phyloP scores from a whole-genome alignment of 2,113 vertebrate genomes.

The Struthio camelus region DNA sequence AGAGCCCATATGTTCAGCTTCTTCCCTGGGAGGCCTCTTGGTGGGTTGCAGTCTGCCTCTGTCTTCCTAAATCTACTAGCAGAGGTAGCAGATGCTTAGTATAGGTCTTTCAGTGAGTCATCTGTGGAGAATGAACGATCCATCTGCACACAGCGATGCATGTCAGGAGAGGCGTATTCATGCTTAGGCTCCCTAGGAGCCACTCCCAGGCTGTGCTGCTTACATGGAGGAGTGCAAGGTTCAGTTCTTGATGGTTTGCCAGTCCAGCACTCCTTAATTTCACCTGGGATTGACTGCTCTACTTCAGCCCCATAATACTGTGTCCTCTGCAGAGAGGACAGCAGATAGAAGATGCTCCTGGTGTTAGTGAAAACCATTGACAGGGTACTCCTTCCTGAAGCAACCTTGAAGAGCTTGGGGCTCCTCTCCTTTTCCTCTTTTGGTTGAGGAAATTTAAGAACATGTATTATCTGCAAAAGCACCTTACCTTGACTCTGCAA shows the following conservation, averaged over 20 bases:
- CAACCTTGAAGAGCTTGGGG: neutral
- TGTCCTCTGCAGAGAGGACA: neutral
- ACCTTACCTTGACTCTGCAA: neutral
- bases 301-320: neutral
- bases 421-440: neutral
- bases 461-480: neutral
- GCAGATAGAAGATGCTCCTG: neutral
- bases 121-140: neutral
- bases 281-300: neutral
- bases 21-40: neutral
- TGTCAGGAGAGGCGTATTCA: neutral
- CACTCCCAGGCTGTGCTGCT: neutral
- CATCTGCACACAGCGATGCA: neutral
- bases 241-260: neutral
- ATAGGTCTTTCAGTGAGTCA: neutral
- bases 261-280: neutral
- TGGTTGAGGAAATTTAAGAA: neutral
- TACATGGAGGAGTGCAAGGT: neutral
- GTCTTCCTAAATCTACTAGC: neutral
- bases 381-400: neutral
- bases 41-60: neutral
- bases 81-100: slow-evolving; percentile 28
- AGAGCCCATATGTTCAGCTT: neutral
- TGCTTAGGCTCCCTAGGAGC: neutral
- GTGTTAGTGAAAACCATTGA: neutral